These are phyloP conservation scores for Alcis repandata DNA, from an alignment of 2,888 invertebrate genomes.

Conservation along the genomic window DNA sequence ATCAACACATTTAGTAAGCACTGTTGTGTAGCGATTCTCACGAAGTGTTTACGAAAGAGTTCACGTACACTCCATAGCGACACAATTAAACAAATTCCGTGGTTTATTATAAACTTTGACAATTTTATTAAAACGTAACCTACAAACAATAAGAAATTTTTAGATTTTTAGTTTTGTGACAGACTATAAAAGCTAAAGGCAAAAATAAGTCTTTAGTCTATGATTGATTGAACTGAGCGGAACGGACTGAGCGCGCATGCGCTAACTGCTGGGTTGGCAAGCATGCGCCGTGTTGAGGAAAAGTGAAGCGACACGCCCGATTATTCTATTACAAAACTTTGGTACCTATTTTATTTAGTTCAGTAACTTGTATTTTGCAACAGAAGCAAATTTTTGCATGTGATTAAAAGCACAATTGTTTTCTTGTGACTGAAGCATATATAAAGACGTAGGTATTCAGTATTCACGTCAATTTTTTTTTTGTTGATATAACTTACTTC, in stretches of 20 bases:
- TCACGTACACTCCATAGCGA: slow-evolving; percentile 68
- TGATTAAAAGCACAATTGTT: too few relatives aligned
- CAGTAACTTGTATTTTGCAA: too few relatives aligned
- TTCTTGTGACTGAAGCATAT: too few relatives aligned
- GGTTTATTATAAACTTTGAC: slow-evolving; percentile 75
- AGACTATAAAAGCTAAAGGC: slow-evolving; percentile 53
- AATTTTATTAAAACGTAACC: slow-evolving; percentile 83
- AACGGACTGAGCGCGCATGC: slow-evolving; percentile 67
- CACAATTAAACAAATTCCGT: slow-evolving; percentile 55
- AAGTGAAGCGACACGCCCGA: slow-evolving; percentile 24
- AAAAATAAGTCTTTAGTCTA: slow-evolving; percentile 64
- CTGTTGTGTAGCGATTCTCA: slow-evolving; percentile 42
- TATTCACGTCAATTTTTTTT: too few relatives aligned
- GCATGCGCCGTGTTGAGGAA: slow-evolving; percentile 42
- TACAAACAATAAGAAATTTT: slow-evolving; percentile 70
- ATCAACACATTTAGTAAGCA: slow-evolving; percentile 55
- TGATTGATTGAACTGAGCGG: slow-evolving; percentile 54
- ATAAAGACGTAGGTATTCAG: too few relatives aligned
- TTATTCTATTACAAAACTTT: too few relatives aligned
- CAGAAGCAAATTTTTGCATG: too few relatives aligned
- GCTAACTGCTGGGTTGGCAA: slow-evolving; percentile 47
- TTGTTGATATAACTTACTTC: too few relatives aligned
- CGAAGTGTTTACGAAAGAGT: slow-evolving; percentile 43
- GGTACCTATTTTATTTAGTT: too few relatives aligned
- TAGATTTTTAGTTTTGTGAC: slow-evolving; percentile 61